Evolutionary conservation across 2,888 invertebrate species (phyloP), one percentile per base, ranked within the genome.

Genomic region (Apotomis betuletana): DNA sequence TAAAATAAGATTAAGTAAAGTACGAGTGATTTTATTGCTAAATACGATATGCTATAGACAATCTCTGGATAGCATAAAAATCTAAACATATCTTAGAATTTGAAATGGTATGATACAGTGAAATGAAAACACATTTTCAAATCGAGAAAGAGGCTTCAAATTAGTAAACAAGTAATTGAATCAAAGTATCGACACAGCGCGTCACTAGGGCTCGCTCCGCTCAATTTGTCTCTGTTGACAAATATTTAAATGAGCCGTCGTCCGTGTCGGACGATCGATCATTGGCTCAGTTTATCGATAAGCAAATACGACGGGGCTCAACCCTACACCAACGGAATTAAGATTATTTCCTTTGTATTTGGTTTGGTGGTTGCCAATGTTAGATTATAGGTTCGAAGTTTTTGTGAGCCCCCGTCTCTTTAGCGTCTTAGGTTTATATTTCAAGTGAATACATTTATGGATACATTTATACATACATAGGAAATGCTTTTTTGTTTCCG

Each of bases 201-300:
- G 51, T 6, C 72, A 52, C 46, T 68, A 51, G 15, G n/a, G 12
- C 55, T 10, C 51, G 9, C 54, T 49, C 27, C 71, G 51, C 70
- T 64, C 68, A 60, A 74, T 74, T 74, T 70, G 72, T 74, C 72
- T 70, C 68, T 74, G 83, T 82, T 84, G 82, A 82, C 83, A 83
- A 85, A 84, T 85, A 86, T 86, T 86, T 83, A 85, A 85, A 85
- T 84, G 80, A 78, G 78, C 71, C 15, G 49, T 49, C 74, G 77
- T 75, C 74, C 73, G 76, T 77, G 78, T 76, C 78, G 77, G 77
- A 74, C 80, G 78, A 85, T 85, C 85, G 79, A 86, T 86, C 84
- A 84, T 76, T 67, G 62, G 58, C 62, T 52, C 38, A 51, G 57
- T 62, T 72, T 68, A 72, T 72, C 72, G 72, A 72, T 68, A 71